These are phyloP conservation scores for Nycticebus coucang DNA, from an alignment of 2,113 vertebrate genomes.

Conservation along the genomic window DNA sequence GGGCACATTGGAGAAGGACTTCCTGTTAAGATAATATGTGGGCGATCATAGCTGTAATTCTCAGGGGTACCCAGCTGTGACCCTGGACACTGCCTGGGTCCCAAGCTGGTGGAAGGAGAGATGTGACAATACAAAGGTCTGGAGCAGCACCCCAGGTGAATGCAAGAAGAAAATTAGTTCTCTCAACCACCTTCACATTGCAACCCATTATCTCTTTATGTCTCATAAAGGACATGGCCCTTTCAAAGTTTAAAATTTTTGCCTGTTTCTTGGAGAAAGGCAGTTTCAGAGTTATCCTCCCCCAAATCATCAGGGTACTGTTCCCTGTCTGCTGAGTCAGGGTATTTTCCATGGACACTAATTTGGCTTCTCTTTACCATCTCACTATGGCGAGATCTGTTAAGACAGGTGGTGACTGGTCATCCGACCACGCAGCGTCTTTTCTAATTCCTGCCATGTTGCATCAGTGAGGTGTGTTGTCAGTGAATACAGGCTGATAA, in stretches of 20 bases:
- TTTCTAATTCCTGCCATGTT: background rate
- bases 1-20: background rate
- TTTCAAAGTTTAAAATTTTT: background rate
- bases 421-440: background rate
- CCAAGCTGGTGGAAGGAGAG: background rate
- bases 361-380: background rate
- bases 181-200: background rate
- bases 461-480: background rate
- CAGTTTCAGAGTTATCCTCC: background rate
- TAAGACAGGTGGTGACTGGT: background rate
- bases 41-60: background rate
- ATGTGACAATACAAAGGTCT: background rate
- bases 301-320: background rate
- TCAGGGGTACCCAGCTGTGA: background rate
- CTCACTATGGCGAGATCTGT: background rate
- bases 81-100: accelerated
- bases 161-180: background rate
- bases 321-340: background rate
- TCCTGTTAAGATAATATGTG: background rate
- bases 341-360: background rate
- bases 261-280: background rate
- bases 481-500: background rate
- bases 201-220: background rate
- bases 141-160: background rate
- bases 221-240: background rate